Evolutionary conservation across 2,113 vertebrate species (phyloP).

Genomic region (Phylloscopus trochilus): DNA sequence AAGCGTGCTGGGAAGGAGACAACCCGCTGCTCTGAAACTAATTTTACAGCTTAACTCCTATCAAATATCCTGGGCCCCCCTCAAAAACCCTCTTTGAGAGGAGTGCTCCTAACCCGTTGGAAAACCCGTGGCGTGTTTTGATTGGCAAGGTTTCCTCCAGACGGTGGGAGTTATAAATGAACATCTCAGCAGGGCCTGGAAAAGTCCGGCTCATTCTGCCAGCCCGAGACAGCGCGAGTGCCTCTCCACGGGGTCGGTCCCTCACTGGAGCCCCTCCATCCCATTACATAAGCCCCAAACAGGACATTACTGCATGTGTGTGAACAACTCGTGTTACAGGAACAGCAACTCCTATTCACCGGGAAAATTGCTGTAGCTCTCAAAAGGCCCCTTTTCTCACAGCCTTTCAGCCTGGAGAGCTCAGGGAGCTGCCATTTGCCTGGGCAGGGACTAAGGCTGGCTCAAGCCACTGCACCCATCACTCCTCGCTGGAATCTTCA

Average conservation of each 20-base stretch:
- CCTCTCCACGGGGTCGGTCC: conserved; percentile 58
- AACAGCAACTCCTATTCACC: conserved; percentile 69
- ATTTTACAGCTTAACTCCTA: conserved; percentile 83
- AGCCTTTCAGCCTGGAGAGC: neutral
- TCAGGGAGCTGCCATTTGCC: neutral
- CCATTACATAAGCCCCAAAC: conserved; percentile 80
- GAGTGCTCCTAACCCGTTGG: conserved; percentile 77
- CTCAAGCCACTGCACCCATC: neutral
- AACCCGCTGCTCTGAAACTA: conserved; percentile 81
- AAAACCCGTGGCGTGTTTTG: conserved; percentile 81
- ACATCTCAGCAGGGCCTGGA: conserved; percentile 79
- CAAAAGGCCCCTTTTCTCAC: conserved; percentile 8
- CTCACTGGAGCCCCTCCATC: conserved; percentile 78
- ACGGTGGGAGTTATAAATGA: conserved; percentile 85
- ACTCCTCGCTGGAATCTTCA: neutral
- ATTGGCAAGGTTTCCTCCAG: conserved; percentile 83
- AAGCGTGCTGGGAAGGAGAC: conserved; percentile 78
- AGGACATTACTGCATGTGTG: conserved; percentile 72
- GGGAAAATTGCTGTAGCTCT: neutral
- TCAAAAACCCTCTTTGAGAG: conserved; percentile 79
- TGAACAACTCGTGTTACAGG: conserved; percentile 49
- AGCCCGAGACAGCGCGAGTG: conserved; percentile 64
- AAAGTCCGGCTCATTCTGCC: conserved; percentile 78
- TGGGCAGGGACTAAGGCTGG: rapidly evolving
- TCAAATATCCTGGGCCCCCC: conserved; percentile 78